These are phyloP conservation scores for Melanotaenia trifasciata DNA, from an alignment of 2,797 vertebrate species.

Conservation along the genomic window DNA sequence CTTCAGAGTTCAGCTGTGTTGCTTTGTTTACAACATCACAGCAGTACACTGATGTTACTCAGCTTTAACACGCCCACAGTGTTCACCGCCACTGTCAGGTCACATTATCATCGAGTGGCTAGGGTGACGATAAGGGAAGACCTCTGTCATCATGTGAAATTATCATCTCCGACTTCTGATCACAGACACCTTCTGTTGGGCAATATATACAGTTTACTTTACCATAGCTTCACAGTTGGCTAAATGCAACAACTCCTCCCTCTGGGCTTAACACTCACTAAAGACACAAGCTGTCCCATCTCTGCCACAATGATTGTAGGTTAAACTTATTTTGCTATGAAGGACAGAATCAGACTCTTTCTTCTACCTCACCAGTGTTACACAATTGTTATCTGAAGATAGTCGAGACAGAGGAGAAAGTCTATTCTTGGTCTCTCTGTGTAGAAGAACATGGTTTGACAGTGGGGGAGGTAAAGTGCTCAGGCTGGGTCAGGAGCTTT, in stretches of 20 bases:
- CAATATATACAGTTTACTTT: constrained; percentile 15
- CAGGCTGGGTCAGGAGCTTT: constrained; percentile 53
- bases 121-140: constrained; percentile 30
- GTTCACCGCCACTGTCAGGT: constrained; percentile 34
- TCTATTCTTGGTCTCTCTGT: constrained; percentile 36
- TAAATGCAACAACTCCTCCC: constrained; percentile 14
- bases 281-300: constrained; percentile 35
- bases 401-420: not conserved
- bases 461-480: constrained; percentile 46
- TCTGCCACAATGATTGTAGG: constrained; percentile 45
- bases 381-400: constrained; percentile 38
- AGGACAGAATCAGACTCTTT: constrained; percentile 26
- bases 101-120: constrained; percentile 33
- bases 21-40: not conserved
- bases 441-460: constrained; percentile 49
- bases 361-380: constrained; percentile 15
- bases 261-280: constrained; percentile 7
- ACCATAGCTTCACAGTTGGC: constrained; percentile 15
- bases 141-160: constrained; percentile 53
- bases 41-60: not conserved
- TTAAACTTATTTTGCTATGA: constrained; percentile 51
- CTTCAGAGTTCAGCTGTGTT: not conserved
- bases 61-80: constrained; percentile 10
- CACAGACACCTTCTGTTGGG: constrained; percentile 33
- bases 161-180: constrained; percentile 45